Conservation (phyloP, 2,797 vertebrate genomes). For the Silurus lanzhouensis region DNA sequence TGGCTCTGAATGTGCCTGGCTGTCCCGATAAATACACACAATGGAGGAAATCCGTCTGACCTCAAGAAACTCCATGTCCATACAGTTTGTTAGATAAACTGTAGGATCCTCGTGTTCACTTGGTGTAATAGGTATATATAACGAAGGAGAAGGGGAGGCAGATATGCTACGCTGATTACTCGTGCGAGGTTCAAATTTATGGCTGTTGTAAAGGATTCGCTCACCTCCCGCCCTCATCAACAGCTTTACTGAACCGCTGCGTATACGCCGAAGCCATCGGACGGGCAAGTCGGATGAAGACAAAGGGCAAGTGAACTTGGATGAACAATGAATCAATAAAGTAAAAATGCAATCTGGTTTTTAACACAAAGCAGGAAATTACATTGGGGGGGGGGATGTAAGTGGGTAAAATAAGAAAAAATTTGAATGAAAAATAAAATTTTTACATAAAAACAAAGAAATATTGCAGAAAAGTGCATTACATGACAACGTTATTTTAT, state of each 20-base stretch:
- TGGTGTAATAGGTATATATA: conserved; percentile 74
- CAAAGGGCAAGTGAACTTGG: background rate
- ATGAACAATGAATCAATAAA: background rate
- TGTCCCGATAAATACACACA: background rate
- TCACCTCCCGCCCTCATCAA: conserved; percentile 67
- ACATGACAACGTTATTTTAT: no score
- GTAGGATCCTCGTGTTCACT: conserved; percentile 64
- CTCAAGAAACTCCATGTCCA: conserved; percentile 51
- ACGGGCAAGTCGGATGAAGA: background rate
- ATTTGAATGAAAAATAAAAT: background rate
- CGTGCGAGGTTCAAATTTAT: conserved; percentile 70
- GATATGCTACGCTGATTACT: background rate
- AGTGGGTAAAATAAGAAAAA: background rate
- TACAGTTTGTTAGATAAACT: conserved; percentile 65
- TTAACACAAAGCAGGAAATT: background rate
- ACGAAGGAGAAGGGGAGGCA: conserved; percentile 37
- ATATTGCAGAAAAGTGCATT: no score
- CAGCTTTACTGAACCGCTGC: conserved; percentile 66
- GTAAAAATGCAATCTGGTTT: background rate
- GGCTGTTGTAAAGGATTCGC: conserved; percentile 64
- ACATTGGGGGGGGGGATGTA: no score
- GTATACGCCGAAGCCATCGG: no score
- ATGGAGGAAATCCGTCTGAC: conserved; percentile 61
- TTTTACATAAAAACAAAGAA: no score
- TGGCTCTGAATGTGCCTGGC: background rate